Percentiles rank a stretch among this genome's conserved stretches.
Evolutionary conservation across 2,888 invertebrate genomes (phyloP).

Genomic region (Dimorphilus gyrociliatus): DNA sequence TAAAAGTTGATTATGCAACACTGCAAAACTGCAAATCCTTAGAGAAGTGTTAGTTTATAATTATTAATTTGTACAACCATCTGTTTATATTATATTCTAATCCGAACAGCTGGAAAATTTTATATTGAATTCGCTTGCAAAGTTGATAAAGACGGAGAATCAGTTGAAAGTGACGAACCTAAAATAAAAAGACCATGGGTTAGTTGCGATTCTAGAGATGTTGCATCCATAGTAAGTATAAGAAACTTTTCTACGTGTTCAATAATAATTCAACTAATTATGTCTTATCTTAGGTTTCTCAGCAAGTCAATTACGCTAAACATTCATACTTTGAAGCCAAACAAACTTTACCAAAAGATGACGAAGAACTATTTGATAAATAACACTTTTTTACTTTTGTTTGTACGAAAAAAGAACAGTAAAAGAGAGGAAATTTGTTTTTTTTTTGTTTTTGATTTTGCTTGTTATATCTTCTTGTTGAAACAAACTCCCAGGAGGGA

Average conservation of each 20-base stretch:
- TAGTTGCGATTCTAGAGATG: slow-evolving; percentile 53
- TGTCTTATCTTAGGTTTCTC: slow-evolving; percentile 44
- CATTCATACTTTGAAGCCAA: slow-evolving; percentile 63
- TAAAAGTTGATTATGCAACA: too few relatives aligned
- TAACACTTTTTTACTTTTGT: too few relatives aligned
- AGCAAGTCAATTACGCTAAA: slow-evolving; percentile 74
- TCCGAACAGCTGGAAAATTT: slow-evolving; percentile 39
- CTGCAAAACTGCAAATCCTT: too few relatives aligned
- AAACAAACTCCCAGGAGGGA: too few relatives aligned
- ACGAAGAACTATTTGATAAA: too few relatives aligned
- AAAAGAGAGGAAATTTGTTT: too few relatives aligned
- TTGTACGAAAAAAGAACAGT: too few relatives aligned
- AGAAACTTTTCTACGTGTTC: not conserved
- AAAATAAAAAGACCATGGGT: slow-evolving; percentile 53
- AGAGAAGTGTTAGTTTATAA: not conserved
- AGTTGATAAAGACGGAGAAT: slow-evolving; percentile 39
- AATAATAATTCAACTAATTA: not conserved
- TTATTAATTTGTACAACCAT: not conserved
- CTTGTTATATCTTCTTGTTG: too few relatives aligned
- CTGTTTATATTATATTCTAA: too few relatives aligned
- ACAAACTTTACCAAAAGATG: slow-evolving; percentile 46
- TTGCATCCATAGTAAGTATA: slow-evolving; percentile 42
- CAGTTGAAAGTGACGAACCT: too few relatives aligned
- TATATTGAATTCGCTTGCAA: slow-evolving; percentile 50
- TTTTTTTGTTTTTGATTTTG: too few relatives aligned